These are phyloP conservation scores for Apamea sordens DNA, from an alignment of 2,888 invertebrate species.

Conservation along the genomic window DNA sequence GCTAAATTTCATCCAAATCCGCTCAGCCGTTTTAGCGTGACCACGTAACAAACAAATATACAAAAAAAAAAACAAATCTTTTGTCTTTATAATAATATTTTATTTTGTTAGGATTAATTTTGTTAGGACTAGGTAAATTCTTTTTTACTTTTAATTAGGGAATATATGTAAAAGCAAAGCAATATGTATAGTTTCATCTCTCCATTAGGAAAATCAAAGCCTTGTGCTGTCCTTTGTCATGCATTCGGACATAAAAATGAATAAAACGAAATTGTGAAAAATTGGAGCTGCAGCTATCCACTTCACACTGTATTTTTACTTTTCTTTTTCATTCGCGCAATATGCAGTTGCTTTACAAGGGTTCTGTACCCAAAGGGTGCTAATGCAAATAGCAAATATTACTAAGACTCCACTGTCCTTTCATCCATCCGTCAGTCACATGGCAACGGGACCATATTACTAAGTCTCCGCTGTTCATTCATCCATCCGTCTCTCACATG, in stretches of 20 bases:
- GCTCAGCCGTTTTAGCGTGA: too few relatives aligned
- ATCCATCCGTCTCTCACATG: too few relatives aligned
- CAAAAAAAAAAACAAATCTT: too few relatives aligned
- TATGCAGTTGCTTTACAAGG: neutral
- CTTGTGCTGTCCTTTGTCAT: neutral
- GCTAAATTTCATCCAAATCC: too few relatives aligned
- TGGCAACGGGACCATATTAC: too few relatives aligned
- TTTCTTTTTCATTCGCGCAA: neutral
- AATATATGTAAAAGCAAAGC: neutral
- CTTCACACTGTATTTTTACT: neutral
- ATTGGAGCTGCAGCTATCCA: neutral
- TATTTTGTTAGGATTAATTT: neutral
- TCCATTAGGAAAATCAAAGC: neutral
- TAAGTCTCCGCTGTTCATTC: too few relatives aligned
- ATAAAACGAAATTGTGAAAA: slow-evolving; percentile 21
- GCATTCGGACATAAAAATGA: slow-evolving; percentile 2
- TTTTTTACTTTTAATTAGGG: neutral
- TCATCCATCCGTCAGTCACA: too few relatives aligned
- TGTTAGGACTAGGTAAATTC: neutral
- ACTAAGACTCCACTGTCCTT: too few relatives aligned
- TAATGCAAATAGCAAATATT: neutral
- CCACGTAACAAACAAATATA: too few relatives aligned
- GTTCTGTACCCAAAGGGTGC: neutral
- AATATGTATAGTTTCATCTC: neutral
- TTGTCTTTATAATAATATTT: too few relatives aligned